Percentiles rank a stretch among this genome's conserved stretches.
Conservation (phyloP, 2,888 invertebrate species). For the Chromoteleia sp. region DNA sequence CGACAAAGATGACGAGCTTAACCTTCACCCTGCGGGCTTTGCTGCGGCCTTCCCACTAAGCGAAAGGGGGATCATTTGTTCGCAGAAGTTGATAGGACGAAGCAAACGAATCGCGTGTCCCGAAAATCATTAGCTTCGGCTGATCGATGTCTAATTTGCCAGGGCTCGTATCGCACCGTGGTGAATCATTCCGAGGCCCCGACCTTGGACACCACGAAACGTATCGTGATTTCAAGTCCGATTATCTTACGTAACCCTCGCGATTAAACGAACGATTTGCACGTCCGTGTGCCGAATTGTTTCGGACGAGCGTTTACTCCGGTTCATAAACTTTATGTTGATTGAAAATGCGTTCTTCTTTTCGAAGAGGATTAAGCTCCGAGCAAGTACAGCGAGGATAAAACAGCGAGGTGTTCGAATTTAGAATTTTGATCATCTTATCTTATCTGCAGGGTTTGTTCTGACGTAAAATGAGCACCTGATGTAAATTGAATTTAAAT, state of each 20-base stretch:
- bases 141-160: slow-evolving; percentile 60
- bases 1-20: slow-evolving; percentile 41
- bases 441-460: background rate
- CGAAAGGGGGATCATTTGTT: background rate
- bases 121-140: slow-evolving; percentile 33
- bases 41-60: slow-evolving; percentile 36
- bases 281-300: background rate
- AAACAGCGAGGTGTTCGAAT: background rate
- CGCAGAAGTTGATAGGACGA: slow-evolving; percentile 35
- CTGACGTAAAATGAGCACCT: background rate
- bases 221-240: slow-evolving; percentile 36
- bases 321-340: slow-evolving; percentile 22
- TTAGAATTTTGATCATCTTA: slow-evolving; percentile 16
- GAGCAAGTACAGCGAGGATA: slow-evolving; percentile 1
- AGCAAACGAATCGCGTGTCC: slow-evolving; percentile 58
- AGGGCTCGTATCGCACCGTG: slow-evolving; percentile 31
- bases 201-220: slow-evolving; percentile 50
- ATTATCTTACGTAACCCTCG: slow-evolving; percentile 15
- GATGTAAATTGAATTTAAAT: slow-evolving; percentile 15
- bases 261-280: slow-evolving; percentile 18
- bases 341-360: background rate
- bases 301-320: background rate
- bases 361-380: background rate
- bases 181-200: slow-evolving; percentile 44
- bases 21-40: slow-evolving; percentile 49